These are phyloP conservation scores for Chaetodon trifasciatus DNA, from an alignment of 2,797 vertebrate species.

Conservation along the genomic window DNA sequence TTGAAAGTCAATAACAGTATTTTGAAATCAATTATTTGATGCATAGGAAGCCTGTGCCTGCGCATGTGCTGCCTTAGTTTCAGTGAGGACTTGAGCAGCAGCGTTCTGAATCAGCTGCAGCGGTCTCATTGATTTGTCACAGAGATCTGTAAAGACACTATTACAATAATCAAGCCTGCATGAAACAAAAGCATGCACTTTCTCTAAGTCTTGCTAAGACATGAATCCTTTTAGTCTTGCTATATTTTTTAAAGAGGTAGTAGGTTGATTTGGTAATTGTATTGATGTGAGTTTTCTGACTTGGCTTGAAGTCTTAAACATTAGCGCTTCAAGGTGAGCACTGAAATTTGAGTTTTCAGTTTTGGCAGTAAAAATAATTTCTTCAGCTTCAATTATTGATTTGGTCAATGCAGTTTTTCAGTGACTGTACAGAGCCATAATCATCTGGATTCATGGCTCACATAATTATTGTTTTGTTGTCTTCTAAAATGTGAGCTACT, in stretches of 20 bases:
- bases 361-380: no score
- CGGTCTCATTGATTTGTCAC: not conserved
- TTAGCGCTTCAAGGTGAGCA: not conserved
- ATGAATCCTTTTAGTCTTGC: not conserved
- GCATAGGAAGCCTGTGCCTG: no score
- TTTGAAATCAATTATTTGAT: not conserved
- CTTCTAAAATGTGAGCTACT: not conserved
- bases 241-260: not conserved
- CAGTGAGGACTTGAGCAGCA: not conserved
- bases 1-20: not conserved
- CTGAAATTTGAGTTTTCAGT: no score
- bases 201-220: not conserved
- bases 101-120: not conserved
- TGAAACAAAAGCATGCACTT: not conserved
- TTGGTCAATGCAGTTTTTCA: not conserved
- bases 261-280: not conserved
- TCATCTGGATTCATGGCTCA: not conserved
- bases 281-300: not conserved
- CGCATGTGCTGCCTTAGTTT: not conserved
- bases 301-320: not conserved
- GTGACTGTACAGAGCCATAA: not conserved
- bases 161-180: not conserved
- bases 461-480: not conserved
- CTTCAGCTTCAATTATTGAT: no score
- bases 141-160: not conserved